Evolutionary conservation across 2,888 invertebrate genomes (phyloP).

Genomic region (Drosophila monieri): DNA sequence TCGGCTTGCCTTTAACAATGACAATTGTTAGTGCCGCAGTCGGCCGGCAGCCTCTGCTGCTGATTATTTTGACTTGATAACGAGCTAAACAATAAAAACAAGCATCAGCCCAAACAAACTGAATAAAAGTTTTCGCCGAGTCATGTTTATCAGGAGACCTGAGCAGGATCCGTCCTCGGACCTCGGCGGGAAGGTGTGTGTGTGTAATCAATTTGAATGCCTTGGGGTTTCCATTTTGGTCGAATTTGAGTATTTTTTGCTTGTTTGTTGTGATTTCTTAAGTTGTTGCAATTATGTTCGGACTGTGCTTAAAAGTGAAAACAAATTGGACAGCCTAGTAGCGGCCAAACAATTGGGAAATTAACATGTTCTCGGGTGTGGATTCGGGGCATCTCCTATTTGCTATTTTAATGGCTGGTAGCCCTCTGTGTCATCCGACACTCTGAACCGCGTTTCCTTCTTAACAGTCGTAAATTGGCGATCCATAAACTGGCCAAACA

Average conservation of each 20-base stretch:
- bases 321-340: slow-evolving; percentile 34
- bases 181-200: slow-evolving; percentile 2
- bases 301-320: slow-evolving; percentile 46
- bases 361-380: slow-evolving; percentile 47
- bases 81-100: slow-evolving; percentile 82
- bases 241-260: slow-evolving; percentile 58
- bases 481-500: slow-evolving; percentile 64
- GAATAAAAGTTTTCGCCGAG: slow-evolving; percentile 60
- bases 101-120: slow-evolving; percentile 50
- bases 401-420: slow-evolving; percentile 52
- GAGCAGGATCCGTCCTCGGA: slow-evolving; percentile 49
- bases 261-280: slow-evolving; percentile 76
- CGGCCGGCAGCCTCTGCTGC: slow-evolving; percentile 58
- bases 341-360: slow-evolving; percentile 34
- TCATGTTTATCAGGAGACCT: slow-evolving; percentile 73
- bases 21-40: slow-evolving; percentile 76
- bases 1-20: slow-evolving; percentile 75
- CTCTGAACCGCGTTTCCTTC: slow-evolving; percentile 36
- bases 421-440: slow-evolving; percentile 38
- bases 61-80: slow-evolving; percentile 84
- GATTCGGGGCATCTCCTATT: slow-evolving; percentile 46
- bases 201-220: slow-evolving; percentile 76
- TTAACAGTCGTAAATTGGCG: slow-evolving; percentile 39
- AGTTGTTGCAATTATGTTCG: slow-evolving; percentile 76
- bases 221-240: slow-evolving; percentile 49